phyloP scores from a whole-genome alignment of 2,113 vertebrate genomes.

The Oenanthe oenanthe region DNA sequence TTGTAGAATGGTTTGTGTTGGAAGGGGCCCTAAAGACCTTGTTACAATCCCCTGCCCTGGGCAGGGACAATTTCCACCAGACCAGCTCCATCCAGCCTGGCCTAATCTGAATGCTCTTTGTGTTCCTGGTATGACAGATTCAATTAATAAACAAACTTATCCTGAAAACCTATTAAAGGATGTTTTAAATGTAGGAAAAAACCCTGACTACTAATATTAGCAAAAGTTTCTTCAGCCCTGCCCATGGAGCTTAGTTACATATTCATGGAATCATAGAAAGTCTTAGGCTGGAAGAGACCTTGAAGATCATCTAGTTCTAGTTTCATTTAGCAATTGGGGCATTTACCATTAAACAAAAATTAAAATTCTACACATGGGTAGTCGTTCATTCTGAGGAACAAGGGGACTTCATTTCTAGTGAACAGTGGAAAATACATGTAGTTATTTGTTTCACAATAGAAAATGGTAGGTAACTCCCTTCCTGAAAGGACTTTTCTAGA shows the following conservation, averaged over 20 bases:
- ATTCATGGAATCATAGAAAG: neutral
- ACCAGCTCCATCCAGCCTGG: neutral
- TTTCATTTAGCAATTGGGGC: neutral
- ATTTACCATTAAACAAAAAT: neutral
- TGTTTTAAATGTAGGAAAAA: neutral
- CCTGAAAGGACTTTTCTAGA: neutral
- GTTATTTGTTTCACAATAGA: neutral
- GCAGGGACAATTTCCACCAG: neutral
- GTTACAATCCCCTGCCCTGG: neutral
- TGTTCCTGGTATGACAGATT: neutral
- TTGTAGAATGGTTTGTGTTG: neutral
- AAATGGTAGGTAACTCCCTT: neutral
- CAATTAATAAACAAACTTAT: constrained; percentile 2
- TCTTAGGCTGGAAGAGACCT: neutral
- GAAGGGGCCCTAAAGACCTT: neutral
- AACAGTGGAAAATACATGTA: neutral
- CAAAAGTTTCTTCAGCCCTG: neutral
- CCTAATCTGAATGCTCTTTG: neutral
- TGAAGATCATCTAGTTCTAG: neutral
- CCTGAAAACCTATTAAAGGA: neutral
- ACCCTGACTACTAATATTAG: neutral
- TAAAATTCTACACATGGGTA: accelerated
- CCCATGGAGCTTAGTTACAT: neutral
- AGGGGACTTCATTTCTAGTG: neutral
- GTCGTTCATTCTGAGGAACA: neutral